phyloP scores from a whole-genome alignment of 2,888 invertebrate genomes.

The Lasioglossum calceatum region DNA sequence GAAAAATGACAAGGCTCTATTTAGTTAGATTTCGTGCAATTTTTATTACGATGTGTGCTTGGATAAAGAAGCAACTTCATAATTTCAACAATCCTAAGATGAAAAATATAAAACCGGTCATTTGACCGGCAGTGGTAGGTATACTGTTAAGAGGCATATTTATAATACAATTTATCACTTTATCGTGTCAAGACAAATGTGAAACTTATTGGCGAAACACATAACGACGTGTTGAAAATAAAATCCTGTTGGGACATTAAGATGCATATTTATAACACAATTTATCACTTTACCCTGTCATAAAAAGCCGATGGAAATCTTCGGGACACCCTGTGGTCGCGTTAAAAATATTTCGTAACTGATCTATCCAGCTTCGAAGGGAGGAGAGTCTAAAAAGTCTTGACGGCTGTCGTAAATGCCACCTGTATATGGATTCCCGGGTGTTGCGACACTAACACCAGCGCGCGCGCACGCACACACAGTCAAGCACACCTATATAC shows the following conservation, averaged over 20 bases:
- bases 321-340: neutral
- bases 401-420: conserved; percentile 61
- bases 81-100: no score
- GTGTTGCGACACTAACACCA: conserved; percentile 41
- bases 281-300: neutral
- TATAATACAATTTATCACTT: no score
- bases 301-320: neutral
- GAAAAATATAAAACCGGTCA: no score
- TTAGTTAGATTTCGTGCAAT: no score
- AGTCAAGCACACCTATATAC: neutral
- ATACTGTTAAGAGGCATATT: no score
- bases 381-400: conserved; percentile 43
- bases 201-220: no score
- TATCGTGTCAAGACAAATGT: no score
- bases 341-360: conserved; percentile 64
- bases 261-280: neutral
- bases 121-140: no score
- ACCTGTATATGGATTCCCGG: conserved; percentile 63
- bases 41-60: no score
- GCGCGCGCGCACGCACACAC: neutral
- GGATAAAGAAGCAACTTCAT: no score
- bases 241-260: neutral
- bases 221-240: neutral
- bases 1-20: no score
- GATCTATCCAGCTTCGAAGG: conserved; percentile 46